Evolutionary conservation across 2,797 vertebrate genomes (phyloP).

Genomic region (Danio tinwini): DNA sequence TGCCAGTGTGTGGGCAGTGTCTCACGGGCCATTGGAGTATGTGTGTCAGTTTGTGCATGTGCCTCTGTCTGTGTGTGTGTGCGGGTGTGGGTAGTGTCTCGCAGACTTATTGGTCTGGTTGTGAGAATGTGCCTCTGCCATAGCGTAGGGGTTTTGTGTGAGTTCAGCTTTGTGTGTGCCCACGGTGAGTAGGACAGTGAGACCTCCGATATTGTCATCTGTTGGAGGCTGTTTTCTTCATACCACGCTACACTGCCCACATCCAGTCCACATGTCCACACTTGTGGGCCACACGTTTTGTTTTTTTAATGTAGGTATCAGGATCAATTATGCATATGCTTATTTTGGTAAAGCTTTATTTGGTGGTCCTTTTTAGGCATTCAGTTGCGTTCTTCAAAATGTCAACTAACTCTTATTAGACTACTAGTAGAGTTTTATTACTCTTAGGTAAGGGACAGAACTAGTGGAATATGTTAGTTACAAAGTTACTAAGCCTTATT

Average conservation of each 20-base stretch:
- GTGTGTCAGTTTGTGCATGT: slow-evolving; percentile 43
- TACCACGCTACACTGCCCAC: slow-evolving; percentile 33
- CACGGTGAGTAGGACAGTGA: slow-evolving; percentile 43
- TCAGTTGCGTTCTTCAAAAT: no score
- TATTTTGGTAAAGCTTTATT: neutral
- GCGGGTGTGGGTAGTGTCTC: slow-evolving; percentile 45
- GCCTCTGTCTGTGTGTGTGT: slow-evolving; percentile 36
- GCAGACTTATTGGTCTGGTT: neutral
- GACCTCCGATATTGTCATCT: slow-evolving; percentile 37
- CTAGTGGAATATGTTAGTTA: no score
- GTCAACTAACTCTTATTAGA: no score
- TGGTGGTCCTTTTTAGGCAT: no score
- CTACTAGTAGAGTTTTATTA: no score
- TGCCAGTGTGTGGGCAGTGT: slow-evolving; percentile 57
- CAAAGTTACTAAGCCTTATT: no score
- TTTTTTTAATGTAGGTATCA: neutral
- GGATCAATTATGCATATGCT: neutral
- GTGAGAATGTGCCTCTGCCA: slow-evolving; percentile 32
- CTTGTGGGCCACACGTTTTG: neutral
- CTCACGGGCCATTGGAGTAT: slow-evolving; percentile 51
- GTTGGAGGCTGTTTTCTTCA: slow-evolving; percentile 4
- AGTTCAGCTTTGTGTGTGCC: slow-evolving; percentile 45
- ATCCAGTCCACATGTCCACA: slow-evolving; percentile 4
- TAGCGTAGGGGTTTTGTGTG: slow-evolving; percentile 27
- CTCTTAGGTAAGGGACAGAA: no score